These are phyloP conservation scores for Lepilemur septentrionalis DNA, from an alignment of 2,797 vertebrate genomes.

Conservation along the genomic window DNA sequence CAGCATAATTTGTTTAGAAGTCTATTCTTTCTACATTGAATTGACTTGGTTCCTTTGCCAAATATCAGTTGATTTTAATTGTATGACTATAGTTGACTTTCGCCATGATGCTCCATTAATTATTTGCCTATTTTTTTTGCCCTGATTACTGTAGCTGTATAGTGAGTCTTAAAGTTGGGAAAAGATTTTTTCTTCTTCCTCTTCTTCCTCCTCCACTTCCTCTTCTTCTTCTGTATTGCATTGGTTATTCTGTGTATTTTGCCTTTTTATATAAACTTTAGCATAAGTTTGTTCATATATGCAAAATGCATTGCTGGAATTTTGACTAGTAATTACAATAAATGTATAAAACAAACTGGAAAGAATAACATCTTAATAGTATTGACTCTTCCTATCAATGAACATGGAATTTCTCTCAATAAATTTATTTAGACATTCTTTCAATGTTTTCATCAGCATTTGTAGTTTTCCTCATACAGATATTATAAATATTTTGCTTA, in stretches of 20 bases:
- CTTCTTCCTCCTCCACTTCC: not conserved
- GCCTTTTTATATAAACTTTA: not conserved
- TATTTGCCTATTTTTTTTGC: not conserved
- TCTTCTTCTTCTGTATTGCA: not conserved
- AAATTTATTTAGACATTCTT: not conserved
- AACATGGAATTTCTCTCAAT: not conserved
- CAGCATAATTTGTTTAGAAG: not conserved
- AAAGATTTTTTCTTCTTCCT: not conserved
- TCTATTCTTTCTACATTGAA: not conserved
- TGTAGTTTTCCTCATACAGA: not conserved
- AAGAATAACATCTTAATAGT: not conserved
- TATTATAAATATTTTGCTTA: not conserved
- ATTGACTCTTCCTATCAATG: not conserved
- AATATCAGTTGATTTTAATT: not conserved
- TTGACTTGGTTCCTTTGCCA: not conserved
- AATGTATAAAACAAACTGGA: not conserved
- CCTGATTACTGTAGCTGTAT: not conserved
- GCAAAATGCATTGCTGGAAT: not conserved
- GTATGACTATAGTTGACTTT: not conserved
- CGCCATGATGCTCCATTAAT: not conserved
- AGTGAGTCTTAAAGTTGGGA: not conserved
- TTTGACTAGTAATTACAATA: not conserved
- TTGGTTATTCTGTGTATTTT: not conserved
- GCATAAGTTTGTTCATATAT: not conserved
- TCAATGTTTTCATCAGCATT: not conserved